phyloP scores from a whole-genome alignment of 1,140 invertebrate species.

The Drosophila lowei region DNA sequence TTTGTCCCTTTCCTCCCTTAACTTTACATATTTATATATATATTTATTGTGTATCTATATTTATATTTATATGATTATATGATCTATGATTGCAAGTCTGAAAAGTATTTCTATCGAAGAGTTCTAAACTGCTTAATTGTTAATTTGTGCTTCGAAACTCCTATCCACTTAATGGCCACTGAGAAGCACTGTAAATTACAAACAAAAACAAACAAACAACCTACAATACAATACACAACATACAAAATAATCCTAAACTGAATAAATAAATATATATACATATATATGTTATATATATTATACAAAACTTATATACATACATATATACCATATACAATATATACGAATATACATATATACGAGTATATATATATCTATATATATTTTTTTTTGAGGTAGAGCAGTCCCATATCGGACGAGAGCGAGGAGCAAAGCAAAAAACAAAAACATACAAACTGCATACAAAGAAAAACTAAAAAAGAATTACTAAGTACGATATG shows the following conservation, averaged over 20 bases:
- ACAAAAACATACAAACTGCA: conserved; percentile 29
- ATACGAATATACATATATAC: conserved; percentile 23
- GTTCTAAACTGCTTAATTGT: conserved; percentile 74
- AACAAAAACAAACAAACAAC: conserved; percentile 1
- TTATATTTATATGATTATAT: conserved; percentile 6
- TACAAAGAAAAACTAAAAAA: conserved; percentile 32
- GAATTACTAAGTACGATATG: conserved; percentile 69
- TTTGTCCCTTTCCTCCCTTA: conserved; percentile 3
- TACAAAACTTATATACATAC: conserved; percentile 1
- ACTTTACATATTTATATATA: conserved; percentile 11
- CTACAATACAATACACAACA: conserved; percentile 9
- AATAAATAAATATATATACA: conserved; percentile 10
- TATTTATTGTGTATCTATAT: conserved; percentile 10
- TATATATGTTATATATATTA: conserved; percentile 7
- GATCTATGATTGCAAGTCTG: conserved; percentile 60
- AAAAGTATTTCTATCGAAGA: conserved; percentile 77
- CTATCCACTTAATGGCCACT: conserved; percentile 22
- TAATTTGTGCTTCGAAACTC: conserved; percentile 40
- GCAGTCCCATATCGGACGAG: background rate
- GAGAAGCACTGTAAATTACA: conserved; percentile 34
- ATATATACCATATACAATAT: conserved; percentile 15
- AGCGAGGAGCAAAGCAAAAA: conserved; percentile 32
- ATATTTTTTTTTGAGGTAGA: conserved; percentile 49
- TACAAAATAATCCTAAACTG: conserved; percentile 7
- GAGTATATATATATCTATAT: conserved; percentile 26